Conservation (phyloP, 2,113 vertebrate genomes). For the Scopus umbretta region DNA sequence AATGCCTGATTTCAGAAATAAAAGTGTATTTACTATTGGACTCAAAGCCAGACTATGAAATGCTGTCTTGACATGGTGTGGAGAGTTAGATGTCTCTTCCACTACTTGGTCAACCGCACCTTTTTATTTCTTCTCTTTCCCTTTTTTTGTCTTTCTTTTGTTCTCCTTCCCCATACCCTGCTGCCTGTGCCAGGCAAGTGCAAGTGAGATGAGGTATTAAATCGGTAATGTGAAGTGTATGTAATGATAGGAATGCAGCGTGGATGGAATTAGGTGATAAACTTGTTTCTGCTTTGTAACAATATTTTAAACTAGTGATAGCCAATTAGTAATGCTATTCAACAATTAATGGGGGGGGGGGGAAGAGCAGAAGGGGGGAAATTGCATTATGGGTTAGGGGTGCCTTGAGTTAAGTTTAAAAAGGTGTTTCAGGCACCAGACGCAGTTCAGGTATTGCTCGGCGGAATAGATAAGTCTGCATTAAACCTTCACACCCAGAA, state of each 20-base stretch:
- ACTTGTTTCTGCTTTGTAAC: not conserved
- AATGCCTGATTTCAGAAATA: not conserved
- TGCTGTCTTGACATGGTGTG: not conserved
- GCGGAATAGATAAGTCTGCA: not conserved
- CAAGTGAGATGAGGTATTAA: not conserved
- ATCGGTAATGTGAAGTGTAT: not conserved
- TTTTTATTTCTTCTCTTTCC: not conserved
- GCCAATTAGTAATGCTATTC: not conserved
- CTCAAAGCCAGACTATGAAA: not conserved
- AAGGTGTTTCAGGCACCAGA: not conserved
- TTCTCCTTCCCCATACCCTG: not conserved
- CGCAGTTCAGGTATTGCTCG: not conserved
- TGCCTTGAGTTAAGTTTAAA: not conserved
- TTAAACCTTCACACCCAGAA: not conserved
- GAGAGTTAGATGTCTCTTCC: not conserved
- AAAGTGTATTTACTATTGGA: not conserved
- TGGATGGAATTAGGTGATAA: not conserved
- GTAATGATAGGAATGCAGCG: not conserved
- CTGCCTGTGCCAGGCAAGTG: not conserved
- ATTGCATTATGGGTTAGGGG: not conserved
- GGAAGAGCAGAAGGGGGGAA: not conserved
- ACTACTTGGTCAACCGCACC: not conserved
- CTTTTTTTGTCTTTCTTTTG: not conserved
- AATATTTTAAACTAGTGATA: not conserved
- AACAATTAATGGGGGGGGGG: not conserved